phyloP scores from a whole-genome alignment of 2,113 vertebrate genomes.

The Rostratula benghalensis region DNA sequence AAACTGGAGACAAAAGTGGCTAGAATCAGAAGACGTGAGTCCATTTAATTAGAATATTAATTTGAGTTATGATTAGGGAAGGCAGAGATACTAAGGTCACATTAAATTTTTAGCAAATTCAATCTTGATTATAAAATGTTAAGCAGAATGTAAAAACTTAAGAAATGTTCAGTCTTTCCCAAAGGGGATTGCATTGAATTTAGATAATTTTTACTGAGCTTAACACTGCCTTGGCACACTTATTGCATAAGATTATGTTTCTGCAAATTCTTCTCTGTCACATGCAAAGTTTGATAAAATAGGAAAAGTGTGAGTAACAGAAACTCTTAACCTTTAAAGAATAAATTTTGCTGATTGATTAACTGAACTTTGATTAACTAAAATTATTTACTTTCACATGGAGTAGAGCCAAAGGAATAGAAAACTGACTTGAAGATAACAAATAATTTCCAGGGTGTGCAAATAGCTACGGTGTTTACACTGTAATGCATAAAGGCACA shows the following conservation, averaged over 20 bases:
- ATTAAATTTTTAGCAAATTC: neutral
- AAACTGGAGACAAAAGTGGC: neutral
- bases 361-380: no score
- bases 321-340: constrained; percentile 44
- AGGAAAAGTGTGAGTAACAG: neutral
- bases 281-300: neutral
- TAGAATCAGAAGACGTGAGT: neutral
- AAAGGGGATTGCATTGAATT: neutral
- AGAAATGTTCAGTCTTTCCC: neutral
- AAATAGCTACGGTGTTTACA: neutral
- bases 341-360: neutral
- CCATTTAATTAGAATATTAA: neutral
- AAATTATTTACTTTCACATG: neutral
- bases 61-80: neutral
- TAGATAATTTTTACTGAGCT: neutral
- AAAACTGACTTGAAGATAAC: neutral
- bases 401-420: neutral
- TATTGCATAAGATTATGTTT: neutral
- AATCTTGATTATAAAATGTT: neutral
- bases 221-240: neutral
- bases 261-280: neutral
- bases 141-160: neutral
- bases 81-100: neutral
- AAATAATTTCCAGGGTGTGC: neutral
- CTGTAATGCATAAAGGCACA: neutral